A percentile compares a stretch with the other conserved stretches of the same genome.
These are phyloP conservation scores for Agapostemon virescens DNA, from an alignment of 2,888 invertebrate species.

Conservation along the genomic window DNA sequence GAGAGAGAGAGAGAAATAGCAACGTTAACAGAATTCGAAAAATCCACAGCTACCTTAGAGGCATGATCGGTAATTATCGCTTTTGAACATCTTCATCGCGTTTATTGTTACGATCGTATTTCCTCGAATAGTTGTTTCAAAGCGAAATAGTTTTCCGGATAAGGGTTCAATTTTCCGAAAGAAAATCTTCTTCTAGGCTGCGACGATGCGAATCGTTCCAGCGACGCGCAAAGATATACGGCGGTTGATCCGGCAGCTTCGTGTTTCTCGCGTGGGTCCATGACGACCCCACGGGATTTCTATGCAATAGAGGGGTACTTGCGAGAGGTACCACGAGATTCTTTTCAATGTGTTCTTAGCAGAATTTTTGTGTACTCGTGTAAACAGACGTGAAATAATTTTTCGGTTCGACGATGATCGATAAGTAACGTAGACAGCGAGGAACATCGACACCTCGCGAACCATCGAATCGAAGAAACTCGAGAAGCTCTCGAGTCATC, in stretches of 20 bases:
- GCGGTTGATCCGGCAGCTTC: not conserved
- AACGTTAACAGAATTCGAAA: slow-evolving; percentile 11
- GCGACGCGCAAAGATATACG: not conserved
- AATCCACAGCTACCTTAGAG: slow-evolving; percentile 30
- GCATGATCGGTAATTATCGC: slow-evolving; percentile 29
- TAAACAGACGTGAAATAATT: slow-evolving; percentile 16
- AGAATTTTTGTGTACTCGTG: slow-evolving; percentile 24
- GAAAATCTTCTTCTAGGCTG: slow-evolving; percentile 15
- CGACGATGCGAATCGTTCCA: slow-evolving; percentile 20
- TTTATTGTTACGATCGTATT: slow-evolving; percentile 33
- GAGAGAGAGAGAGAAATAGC: not conserved
- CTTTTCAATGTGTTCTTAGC: slow-evolving; percentile 36
- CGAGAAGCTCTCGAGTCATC: not conserved
- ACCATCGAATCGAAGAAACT: not conserved
- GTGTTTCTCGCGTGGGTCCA: slow-evolving; percentile 20
- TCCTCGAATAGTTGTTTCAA: slow-evolving; percentile 17
- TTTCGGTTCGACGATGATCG: slow-evolving; percentile 34
- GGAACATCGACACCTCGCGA: slow-evolving; percentile 23
- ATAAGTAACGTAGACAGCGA: slow-evolving; percentile 25
- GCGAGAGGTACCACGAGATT: slow-evolving; percentile 9
- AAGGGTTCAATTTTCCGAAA: not conserved
- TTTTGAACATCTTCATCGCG: slow-evolving; percentile 39
- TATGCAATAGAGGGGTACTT: slow-evolving; percentile 29
- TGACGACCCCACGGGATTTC: slow-evolving; percentile 31
- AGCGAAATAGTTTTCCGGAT: slow-evolving; percentile 24